Conservation (phyloP, 2,797 vertebrate species). For the Heliangelus exortis region DNA sequence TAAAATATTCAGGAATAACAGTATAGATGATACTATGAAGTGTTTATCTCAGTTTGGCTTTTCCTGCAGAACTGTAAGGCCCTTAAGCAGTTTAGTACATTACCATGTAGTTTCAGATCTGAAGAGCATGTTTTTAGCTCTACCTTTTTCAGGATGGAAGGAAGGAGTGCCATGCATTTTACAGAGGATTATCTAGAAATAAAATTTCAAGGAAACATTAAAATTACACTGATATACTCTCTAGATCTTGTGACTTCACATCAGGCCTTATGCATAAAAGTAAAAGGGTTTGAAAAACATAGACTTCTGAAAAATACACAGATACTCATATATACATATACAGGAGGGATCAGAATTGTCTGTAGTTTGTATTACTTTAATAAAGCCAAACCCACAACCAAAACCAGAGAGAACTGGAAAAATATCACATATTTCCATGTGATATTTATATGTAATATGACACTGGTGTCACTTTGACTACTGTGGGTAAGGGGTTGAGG, state of each 20-base stretch:
- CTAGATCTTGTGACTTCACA: background rate
- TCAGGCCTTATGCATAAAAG: background rate
- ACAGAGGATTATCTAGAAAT: background rate
- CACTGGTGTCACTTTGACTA: background rate
- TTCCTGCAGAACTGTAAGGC: background rate
- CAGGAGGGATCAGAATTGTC: background rate
- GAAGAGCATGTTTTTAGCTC: background rate
- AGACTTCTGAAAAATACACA: background rate
- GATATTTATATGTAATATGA: background rate
- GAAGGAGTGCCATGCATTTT: background rate
- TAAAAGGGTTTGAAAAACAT: background rate
- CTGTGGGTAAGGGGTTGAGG: background rate
- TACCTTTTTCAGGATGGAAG: background rate
- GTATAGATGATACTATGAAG: background rate
- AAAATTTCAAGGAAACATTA: background rate
- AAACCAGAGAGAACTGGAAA: background rate
- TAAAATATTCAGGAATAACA: background rate
- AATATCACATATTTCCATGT: background rate
- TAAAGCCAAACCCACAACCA: background rate
- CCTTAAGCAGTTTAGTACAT: background rate
- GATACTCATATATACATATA: rapidly evolving
- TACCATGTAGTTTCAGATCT: background rate
- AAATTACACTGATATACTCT: background rate
- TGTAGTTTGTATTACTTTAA: background rate
- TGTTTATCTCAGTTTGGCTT: background rate